These are phyloP conservation scores for Ursus arctos DNA, from an alignment of 2,113 vertebrate species.

Conservation along the genomic window DNA sequence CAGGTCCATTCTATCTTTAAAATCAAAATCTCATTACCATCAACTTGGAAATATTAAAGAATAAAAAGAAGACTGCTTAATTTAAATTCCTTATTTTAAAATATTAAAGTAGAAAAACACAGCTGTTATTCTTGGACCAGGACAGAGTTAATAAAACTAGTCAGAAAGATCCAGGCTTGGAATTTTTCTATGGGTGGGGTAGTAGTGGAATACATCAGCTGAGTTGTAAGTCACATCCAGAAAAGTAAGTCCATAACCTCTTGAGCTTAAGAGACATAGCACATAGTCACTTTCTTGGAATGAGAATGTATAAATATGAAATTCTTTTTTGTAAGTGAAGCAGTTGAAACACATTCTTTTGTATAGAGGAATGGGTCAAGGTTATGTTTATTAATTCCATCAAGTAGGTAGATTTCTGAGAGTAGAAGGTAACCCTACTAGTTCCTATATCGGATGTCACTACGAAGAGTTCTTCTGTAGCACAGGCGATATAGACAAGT, in stretches of 20 bases:
- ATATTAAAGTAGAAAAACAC: background rate
- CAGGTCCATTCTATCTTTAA: background rate
- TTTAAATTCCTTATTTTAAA: slow-evolving; percentile 7
- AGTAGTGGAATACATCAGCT: background rate
- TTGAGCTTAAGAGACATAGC: background rate
- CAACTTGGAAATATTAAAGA: background rate
- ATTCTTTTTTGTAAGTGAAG: background rate
- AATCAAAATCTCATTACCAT: slow-evolving; percentile 15
- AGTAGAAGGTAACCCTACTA: background rate
- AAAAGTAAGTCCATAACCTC: background rate
- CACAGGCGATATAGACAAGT: background rate
- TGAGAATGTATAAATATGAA: background rate
- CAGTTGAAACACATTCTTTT: background rate
- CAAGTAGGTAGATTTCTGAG: background rate
- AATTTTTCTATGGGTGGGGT: background rate
- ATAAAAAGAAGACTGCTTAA: background rate
- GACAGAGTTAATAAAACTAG: background rate
- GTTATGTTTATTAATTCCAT: background rate
- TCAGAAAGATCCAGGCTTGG: background rate
- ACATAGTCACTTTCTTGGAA: background rate
- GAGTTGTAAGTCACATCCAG: background rate
- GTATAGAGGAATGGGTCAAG: background rate
- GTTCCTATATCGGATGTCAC: background rate
- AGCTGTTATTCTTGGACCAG: background rate
- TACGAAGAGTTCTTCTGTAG: background rate